Percentiles rank a stretch among this genome's conserved stretches.
Conservation (phyloP, 2,113 vertebrate genomes). For the Pontoporia blainvillei region DNA sequence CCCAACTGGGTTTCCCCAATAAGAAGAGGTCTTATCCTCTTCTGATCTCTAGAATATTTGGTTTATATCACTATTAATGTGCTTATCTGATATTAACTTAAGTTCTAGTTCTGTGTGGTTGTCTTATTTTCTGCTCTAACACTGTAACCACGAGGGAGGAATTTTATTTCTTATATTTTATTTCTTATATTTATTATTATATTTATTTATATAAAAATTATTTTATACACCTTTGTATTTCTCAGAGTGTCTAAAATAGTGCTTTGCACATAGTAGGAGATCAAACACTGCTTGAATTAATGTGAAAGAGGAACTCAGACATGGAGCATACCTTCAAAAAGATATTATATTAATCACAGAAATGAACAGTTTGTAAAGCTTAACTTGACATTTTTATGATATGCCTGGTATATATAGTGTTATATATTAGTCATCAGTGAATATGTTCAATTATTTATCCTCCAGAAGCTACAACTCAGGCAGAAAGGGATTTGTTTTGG, state of each 20-base stretch:
- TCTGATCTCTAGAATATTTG: neutral
- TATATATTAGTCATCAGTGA: neutral
- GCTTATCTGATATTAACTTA: neutral
- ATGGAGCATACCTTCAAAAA: neutral
- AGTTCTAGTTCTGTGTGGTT: neutral
- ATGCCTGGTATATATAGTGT: neutral
- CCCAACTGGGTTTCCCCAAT: neutral
- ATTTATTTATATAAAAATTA: neutral
- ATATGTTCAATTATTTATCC: constrained; percentile 9
- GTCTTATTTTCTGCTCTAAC: neutral
- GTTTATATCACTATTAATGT: neutral
- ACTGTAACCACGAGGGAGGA: neutral
- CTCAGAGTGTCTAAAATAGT: neutral
- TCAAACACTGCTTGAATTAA: neutral
- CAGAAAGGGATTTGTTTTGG: constrained; percentile 31
- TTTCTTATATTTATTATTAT: no score
- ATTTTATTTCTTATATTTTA: no score
- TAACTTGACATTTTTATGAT: neutral
- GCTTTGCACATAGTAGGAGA: neutral
- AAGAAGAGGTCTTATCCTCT: neutral
- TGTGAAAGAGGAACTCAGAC: neutral
- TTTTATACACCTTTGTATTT: neutral
- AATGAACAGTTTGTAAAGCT: neutral
- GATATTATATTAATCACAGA: neutral
- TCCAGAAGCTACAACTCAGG: neutral